Conservation (phyloP, 2,113 vertebrate species). For the Ailuropoda melanoleuca region DNA sequence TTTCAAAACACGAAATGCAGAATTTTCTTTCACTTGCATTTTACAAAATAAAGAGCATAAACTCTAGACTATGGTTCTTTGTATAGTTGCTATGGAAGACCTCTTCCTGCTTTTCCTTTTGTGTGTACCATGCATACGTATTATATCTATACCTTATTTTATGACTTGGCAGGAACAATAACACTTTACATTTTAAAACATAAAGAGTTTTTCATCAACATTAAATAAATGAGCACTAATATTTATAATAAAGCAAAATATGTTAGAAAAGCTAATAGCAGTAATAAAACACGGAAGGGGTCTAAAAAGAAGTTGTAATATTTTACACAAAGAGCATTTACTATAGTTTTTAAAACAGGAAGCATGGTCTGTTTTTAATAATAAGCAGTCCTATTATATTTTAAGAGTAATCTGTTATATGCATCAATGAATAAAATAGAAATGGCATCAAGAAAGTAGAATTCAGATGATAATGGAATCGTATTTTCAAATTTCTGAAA, state of each 20-base stretch:
- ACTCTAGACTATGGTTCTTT: background rate
- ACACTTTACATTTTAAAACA: background rate
- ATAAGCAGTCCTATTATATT: background rate
- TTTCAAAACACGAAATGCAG: background rate
- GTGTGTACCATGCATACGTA: background rate
- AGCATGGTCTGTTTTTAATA: background rate
- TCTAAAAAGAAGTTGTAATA: background rate
- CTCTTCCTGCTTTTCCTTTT: background rate
- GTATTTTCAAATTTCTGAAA: background rate
- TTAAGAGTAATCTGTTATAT: background rate
- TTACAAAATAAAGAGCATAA: background rate
- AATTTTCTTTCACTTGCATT: background rate
- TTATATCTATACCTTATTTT: background rate
- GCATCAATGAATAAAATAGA: background rate
- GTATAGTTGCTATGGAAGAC: background rate
- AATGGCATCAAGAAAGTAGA: background rate
- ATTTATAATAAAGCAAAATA: background rate
- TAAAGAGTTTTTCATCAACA: background rate
- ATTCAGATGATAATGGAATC: background rate
- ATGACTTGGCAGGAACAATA: background rate
- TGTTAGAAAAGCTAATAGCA: background rate
- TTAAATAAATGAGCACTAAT: background rate
- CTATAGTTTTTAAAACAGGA: background rate
- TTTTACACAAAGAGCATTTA: background rate
- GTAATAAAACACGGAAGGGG: background rate